These are phyloP conservation scores for Melanotaenia maccullochi DNA, from an alignment of 2,797 vertebrate genomes.

Conservation along the genomic window DNA sequence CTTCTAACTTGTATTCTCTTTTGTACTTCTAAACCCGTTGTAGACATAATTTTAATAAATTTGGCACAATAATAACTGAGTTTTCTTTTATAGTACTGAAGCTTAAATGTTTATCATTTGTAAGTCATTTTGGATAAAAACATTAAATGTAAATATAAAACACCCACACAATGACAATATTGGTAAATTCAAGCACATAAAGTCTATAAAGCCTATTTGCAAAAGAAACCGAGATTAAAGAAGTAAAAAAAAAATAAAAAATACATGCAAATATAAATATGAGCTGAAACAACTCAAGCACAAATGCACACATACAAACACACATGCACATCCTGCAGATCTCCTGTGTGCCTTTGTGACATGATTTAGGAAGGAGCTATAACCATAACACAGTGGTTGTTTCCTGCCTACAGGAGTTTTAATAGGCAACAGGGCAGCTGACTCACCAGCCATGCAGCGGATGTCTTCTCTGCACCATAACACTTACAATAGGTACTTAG, in stretches of 20 bases:
- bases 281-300: background rate
- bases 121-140: background rate
- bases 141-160: background rate
- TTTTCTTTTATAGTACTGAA: background rate
- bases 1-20: background rate
- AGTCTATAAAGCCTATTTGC: background rate
- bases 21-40: background rate
- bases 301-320: slow-evolving; percentile 20
- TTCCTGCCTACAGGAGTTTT: slow-evolving; percentile 69
- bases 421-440: slow-evolving; percentile 56
- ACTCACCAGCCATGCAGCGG: slow-evolving; percentile 60
- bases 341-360: slow-evolving; percentile 73
- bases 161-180: background rate
- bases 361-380: slow-evolving; percentile 73
- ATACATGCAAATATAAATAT: slow-evolving; percentile 1
- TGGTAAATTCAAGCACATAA: background rate
- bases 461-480: slow-evolving; percentile 59
- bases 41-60: too few species aligned
- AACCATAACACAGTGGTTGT: slow-evolving; percentile 70
- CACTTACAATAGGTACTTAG: slow-evolving; percentile 57
- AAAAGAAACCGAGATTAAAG: background rate
- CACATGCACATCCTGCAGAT: slow-evolving; percentile 63
- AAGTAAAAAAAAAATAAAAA: background rate
- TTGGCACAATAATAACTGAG: too few species aligned
- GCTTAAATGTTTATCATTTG: background rate